These are phyloP conservation scores for Mareca strepera DNA, from an alignment of 2,797 vertebrate species.

Conservation along the genomic window DNA sequence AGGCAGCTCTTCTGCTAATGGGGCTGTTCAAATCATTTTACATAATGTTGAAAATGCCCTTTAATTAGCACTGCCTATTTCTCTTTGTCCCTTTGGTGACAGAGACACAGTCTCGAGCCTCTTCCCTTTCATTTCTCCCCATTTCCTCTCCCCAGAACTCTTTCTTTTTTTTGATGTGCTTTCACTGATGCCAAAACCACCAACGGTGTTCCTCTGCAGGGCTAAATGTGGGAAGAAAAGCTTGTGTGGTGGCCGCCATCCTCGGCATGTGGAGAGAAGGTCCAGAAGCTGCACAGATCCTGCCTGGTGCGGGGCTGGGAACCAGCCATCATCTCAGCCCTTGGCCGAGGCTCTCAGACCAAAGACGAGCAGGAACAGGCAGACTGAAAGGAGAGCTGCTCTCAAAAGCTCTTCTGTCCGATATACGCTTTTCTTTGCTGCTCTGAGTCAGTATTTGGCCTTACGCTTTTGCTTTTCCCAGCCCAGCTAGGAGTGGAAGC, in stretches of 20 bases:
- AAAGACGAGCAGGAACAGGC: not conserved
- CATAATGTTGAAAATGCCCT: not conserved
- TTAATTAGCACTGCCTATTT: not conserved
- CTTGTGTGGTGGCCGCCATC: not conserved
- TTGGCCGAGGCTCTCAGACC: not conserved
- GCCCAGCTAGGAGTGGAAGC: not conserved
- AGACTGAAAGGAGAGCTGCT: not conserved
- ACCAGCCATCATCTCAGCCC: not conserved
- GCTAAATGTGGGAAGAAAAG: not conserved
- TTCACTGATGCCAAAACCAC: not conserved
- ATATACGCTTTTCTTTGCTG: not conserved
- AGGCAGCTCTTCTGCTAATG: conserved; percentile 29
- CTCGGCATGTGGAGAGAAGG: not conserved
- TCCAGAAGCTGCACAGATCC: not conserved
- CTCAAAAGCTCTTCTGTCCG: not conserved
- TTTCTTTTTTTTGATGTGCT: not conserved
- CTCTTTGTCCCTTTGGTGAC: not conserved
- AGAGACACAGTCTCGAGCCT: not conserved
- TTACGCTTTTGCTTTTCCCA: not conserved
- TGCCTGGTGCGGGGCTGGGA: not conserved
- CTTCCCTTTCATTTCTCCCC: not conserved
- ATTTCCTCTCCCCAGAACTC: not conserved
- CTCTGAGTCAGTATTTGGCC: conserved; percentile 46
- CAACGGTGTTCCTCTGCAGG: not conserved
- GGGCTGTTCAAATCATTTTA: not conserved